Percentiles rank a stretch among this genome's conserved stretches.
These are phyloP conservation scores for Mycalesis mineus DNA, from an alignment of 2,888 invertebrate species.

Conservation along the genomic window DNA sequence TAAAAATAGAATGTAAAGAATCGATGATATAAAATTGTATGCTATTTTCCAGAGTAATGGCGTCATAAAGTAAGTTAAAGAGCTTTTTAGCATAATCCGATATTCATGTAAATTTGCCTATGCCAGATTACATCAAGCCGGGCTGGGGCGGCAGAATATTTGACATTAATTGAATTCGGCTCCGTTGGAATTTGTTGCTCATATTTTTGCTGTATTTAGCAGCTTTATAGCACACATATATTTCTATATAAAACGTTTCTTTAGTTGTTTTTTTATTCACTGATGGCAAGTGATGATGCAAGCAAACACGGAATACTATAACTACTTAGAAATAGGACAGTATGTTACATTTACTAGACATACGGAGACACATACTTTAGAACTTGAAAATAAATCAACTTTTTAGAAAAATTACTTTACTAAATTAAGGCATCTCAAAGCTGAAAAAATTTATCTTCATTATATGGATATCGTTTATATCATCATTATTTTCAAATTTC, in stretches of 20 bases:
- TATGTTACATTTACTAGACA: too few relatives aligned
- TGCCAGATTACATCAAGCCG: slow-evolving; percentile 8
- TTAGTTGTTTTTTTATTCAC: too few relatives aligned
- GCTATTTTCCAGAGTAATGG: neutral
- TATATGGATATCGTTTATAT: neutral
- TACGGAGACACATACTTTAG: too few relatives aligned
- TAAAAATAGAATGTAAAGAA: neutral
- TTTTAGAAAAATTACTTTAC: too few relatives aligned
- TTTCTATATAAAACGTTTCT: too few relatives aligned
- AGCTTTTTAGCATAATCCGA: slow-evolving; percentile 13
- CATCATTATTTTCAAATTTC: neutral
- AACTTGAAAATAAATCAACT: too few relatives aligned
- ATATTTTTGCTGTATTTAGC: slow-evolving; percentile 3
- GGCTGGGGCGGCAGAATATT: neutral
- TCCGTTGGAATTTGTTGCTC: neutral
- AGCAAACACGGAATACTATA: too few relatives aligned
- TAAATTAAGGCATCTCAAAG: too few relatives aligned
- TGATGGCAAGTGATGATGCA: too few relatives aligned
- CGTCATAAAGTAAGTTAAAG: slow-evolving; percentile 6
- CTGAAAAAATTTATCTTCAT: too few relatives aligned
- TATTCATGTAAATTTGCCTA: slow-evolving; percentile 14
- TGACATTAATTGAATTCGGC: slow-evolving; percentile 7
- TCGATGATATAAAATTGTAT: neutral
- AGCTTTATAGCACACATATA: too few relatives aligned
- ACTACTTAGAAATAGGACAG: too few relatives aligned